phyloP scores from a whole-genome alignment of 2,888 invertebrate species.

The Odontocolon sp. region DNA sequence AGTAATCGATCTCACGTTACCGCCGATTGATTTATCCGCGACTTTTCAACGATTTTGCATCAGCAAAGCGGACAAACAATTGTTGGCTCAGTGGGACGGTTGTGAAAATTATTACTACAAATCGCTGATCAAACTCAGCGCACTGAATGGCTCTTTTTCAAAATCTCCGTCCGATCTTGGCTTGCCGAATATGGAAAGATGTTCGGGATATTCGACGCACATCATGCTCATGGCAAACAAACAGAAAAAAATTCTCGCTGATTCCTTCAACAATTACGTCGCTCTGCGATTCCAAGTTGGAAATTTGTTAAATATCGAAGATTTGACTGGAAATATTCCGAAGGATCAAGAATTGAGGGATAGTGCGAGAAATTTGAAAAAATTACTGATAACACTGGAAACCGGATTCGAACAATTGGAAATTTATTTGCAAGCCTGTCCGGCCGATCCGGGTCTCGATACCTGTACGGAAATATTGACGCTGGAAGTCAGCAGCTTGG shows the following conservation, averaged over 20 bases:
- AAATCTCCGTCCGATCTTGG: constrained; percentile 91
- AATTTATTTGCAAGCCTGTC: constrained; percentile 85
- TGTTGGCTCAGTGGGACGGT: constrained; percentile 86
- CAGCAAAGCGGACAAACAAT: constrained; percentile 79
- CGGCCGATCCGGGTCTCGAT: constrained; percentile 77
- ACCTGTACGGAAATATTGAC: constrained; percentile 65
- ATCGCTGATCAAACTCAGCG: constrained; percentile 86
- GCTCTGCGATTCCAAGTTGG: constrained; percentile 67
- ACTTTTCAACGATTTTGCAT: constrained; percentile 83
- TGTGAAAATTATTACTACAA: constrained; percentile 89
- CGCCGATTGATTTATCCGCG: constrained; percentile 87
- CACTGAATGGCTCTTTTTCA: constrained; percentile 84
- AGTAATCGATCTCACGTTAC: constrained; percentile 85
- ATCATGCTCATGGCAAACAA: constrained; percentile 86
- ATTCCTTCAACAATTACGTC: constrained; percentile 79
- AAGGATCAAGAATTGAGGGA: constrained; percentile 79
- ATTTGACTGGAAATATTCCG: constrained; percentile 74
- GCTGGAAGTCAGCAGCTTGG: constrained; percentile 62
- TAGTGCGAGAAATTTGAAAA: constrained; percentile 80
- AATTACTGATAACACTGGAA: constrained; percentile 82
- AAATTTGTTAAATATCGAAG: constrained; percentile 72
- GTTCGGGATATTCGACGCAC: constrained; percentile 92
- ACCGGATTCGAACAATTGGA: constrained; percentile 86
- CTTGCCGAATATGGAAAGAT: constrained; percentile 90
- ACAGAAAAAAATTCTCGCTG: constrained; percentile 85